Base-by-base conservation (phyloP, 1,140 invertebrate genomes). In the Lethrus apterus region DNA sequence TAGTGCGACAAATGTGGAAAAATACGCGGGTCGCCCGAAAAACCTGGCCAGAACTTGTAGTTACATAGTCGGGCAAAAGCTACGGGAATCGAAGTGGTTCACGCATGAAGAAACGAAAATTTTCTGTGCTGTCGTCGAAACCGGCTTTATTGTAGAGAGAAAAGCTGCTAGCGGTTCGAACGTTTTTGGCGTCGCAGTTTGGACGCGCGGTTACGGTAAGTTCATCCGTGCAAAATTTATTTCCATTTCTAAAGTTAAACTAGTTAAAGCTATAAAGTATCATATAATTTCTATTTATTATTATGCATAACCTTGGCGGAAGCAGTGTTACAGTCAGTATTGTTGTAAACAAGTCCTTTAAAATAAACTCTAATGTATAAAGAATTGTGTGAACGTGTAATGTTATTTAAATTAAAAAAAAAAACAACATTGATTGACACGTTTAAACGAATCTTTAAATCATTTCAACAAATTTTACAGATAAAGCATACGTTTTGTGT, bases 11-110 rank as follows among this genome's bases (percentile, higher is more conserved):
- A 8, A 9, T 10, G 18, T 23, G 13, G 23, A 47, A 44, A 30
- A 30, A 21, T 15, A 29, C 14, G 15, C n/a, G n/a, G n/a, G n/a
- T n/a, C n/a, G 34, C 7, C 23, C 23, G 3, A 42, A 29, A 10
- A 21, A 42, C 11, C 18, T 42, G 3, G 24, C 11, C 34, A 69
- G 74, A 40, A 76, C 77, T 64, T 75, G 75, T 46, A 79, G 77
- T 46, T 76, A 76, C 40, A 76, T 80, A 4, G 76, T 78, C 14
- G 77, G 78, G 31, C 78, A 80, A 59, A 80, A 80, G 56, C 68
- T 81, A 48, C 69, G 78, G 29, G 77, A 80, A 63, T 78, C 77
- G 32, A 81, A 80, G 70, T 81, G 79, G 79, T 80, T 81, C 56
- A 72, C 70, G 47, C 72, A 76, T 49, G 73, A 77, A 54, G 79